Evolutionary conservation across 1,140 invertebrate species (phyloP).

Genomic region (Drosophila subobscura): DNA sequence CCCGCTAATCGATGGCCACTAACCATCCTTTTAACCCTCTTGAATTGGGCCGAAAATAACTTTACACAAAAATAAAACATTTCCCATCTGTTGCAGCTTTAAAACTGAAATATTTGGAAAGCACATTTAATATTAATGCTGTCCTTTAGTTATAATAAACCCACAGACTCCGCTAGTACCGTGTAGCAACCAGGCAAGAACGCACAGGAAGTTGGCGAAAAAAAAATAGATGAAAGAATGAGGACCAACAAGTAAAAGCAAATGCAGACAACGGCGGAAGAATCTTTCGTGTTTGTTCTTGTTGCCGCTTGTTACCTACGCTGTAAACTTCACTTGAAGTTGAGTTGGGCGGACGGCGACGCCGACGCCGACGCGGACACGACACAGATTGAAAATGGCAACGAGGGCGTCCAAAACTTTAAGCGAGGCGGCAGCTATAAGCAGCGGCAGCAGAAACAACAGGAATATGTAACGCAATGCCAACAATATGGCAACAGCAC

Average conservation of each 20-base stretch:
- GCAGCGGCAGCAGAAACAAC: constrained; percentile 32
- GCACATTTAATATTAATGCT: too few relatives aligned
- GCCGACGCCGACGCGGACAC: constrained; percentile 30
- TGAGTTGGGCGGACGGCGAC: constrained; percentile 29
- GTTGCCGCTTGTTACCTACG: constrained; percentile 59
- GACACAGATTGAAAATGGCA: constrained; percentile 77
- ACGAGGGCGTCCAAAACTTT: constrained; percentile 59
- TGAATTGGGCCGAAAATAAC: too few relatives aligned
- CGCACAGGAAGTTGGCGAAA: constrained; percentile 40
- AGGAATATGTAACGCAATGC: constrained; percentile 48
- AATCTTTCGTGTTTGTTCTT: constrained; percentile 27
- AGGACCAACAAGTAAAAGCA: constrained; percentile 36
- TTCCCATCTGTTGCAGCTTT: too few relatives aligned
- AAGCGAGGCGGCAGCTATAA: constrained; percentile 38
- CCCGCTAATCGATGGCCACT: too few relatives aligned
- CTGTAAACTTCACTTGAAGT: constrained; percentile 70
- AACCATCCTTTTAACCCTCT: too few relatives aligned
- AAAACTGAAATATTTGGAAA: too few relatives aligned
- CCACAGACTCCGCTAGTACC: too few relatives aligned
- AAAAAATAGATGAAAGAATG: constrained; percentile 18
- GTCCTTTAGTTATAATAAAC: too few relatives aligned
- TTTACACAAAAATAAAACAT: too few relatives aligned
- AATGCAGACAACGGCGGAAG: constrained; percentile 49
- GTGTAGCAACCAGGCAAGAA: neutral
- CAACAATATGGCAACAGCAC: constrained; percentile 55